A percentile compares a stretch with the other conserved stretches of the same genome.
Evolutionary conservation across 2,888 invertebrate species (phyloP).

Genomic region (Hydrotaea cyrtoneurina): DNA sequence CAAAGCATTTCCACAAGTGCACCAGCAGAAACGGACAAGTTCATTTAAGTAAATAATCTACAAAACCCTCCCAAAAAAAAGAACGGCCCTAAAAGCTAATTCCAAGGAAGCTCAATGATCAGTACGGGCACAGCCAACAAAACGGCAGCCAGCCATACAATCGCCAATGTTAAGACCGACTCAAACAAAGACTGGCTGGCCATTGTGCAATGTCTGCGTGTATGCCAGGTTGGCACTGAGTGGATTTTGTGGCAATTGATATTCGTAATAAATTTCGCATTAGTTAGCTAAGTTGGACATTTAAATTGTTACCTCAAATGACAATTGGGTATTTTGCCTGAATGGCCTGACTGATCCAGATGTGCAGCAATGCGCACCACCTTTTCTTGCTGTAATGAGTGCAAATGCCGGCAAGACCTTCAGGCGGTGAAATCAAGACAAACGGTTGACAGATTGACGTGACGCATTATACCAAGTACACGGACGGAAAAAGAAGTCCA

Average conservation of each 20-base stretch:
- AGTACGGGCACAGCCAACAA: background rate
- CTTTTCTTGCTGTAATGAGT: slow-evolving; percentile 51
- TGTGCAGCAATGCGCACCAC: slow-evolving; percentile 3
- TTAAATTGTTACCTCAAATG: slow-evolving; percentile 73
- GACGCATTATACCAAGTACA: slow-evolving; percentile 43
- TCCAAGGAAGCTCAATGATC: slow-evolving; percentile 58
- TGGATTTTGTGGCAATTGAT: slow-evolving; percentile 67
- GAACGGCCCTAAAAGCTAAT: slow-evolving; percentile 38
- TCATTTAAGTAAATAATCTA: slow-evolving; percentile 7
- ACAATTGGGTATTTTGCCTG: slow-evolving; percentile 68
- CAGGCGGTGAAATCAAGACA: background rate
- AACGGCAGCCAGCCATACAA: background rate
- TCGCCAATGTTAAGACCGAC: no score
- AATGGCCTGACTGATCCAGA: slow-evolving; percentile 41
- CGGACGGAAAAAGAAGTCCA: slow-evolving; percentile 14
- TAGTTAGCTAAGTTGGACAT: slow-evolving; percentile 76
- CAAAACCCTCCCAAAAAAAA: background rate
- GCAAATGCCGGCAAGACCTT: background rate
- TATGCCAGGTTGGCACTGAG: background rate
- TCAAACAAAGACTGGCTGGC: background rate
- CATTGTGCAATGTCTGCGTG: slow-evolving; percentile 3
- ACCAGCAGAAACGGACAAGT: background rate
- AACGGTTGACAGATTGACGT: slow-evolving; percentile 69
- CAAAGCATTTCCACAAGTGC: slow-evolving; percentile 55
- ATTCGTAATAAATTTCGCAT: slow-evolving; percentile 76